Evolutionary conservation across 2,797 vertebrate species (phyloP), one percentile per base, ranked within the genome.

Genomic region (Phrynocephalus guinanensis): DNA sequence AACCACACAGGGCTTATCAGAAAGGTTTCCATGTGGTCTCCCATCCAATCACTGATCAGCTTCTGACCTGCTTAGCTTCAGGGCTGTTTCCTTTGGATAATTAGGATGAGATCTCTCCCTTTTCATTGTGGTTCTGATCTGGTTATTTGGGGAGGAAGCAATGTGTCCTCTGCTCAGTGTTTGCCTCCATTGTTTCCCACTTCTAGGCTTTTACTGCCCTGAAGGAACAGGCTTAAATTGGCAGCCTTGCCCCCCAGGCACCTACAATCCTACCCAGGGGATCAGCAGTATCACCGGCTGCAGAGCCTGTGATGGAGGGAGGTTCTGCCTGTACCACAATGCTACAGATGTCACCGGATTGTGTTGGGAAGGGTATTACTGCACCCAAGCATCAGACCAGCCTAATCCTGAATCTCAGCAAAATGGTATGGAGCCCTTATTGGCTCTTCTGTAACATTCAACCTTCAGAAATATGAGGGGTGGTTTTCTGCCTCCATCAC

Each of bases 171-270:
- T 60, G 15, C 1, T 60, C 33, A 11, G 18, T 44, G 28, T 84
- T 30, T 3, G 24, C 68, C 78, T 11, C 24, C 9, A 16, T 28
- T 63, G 24, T 13, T n/a, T 30, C 30, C 24, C 56, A 15, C 38
- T 91, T 86, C 18, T 91, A 98, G 98, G 98, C 33, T 99, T 98
- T 96, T 98, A 97, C 93, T 99, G 98, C 88, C 97, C 97, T 1
- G 94, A 96, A 91, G 96, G 96, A 78, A 98, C 96, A 2, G 97
- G 97, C 2, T 93, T 96, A 88, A 92, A 97, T 91, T 95, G 97
- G 95, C 96, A 88, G 87, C 93, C 97, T n/a, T 98, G 98, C 90
- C 97, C 97, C 16, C 94, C 92, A 5, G 98, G 98, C 85, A 98
- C 97, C 15, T 98, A 98, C 1, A 95, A 96, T 81, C 94, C 97